Percentiles rank a stretch among this genome's conserved stretches.
phyloP scores from a whole-genome alignment of 1,140 invertebrate species.

The Vanessa tameamea region DNA sequence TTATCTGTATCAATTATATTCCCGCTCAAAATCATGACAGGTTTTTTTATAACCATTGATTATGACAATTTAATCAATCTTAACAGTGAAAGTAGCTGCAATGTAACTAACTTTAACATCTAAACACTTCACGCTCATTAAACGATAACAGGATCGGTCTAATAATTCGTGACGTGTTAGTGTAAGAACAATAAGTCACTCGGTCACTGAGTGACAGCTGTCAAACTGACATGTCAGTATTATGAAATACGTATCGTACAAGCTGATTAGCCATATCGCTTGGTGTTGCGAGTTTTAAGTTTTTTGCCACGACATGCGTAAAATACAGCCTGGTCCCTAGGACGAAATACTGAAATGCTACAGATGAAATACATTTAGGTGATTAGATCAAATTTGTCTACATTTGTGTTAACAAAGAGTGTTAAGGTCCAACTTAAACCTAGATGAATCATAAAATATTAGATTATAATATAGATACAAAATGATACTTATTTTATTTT shows the following conservation, averaged over 20 bases:
- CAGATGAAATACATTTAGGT: too few relatives aligned
- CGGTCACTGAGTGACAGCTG: constrained; percentile 15
- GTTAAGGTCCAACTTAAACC: too few relatives aligned
- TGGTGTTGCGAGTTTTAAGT: constrained; percentile 17
- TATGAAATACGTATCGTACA: constrained; percentile 20
- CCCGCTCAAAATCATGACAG: too few relatives aligned
- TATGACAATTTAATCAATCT: constrained; percentile 2
- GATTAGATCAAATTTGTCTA: too few relatives aligned
- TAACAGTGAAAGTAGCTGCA: neutral
- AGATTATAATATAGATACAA: too few relatives aligned
- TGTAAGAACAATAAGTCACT: constrained; percentile 28
- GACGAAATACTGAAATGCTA: too few relatives aligned
- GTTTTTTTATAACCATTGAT: too few relatives aligned
- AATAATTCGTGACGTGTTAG: constrained; percentile 27
- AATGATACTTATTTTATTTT: too few relatives aligned
- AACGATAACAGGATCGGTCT: neutral
- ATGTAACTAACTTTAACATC: neutral
- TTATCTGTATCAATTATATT: too few relatives aligned
- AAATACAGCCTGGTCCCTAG: too few relatives aligned
- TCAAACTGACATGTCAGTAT: constrained; percentile 27
- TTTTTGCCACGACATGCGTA: neutral
- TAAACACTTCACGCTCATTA: constrained; percentile 10
- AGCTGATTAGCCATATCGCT: constrained; percentile 20
- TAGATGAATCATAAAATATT: too few relatives aligned
- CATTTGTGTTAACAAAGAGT: too few relatives aligned